phyloP scores from a whole-genome alignment of 2,888 invertebrate species.

The Meiosimyza platycephala region DNA sequence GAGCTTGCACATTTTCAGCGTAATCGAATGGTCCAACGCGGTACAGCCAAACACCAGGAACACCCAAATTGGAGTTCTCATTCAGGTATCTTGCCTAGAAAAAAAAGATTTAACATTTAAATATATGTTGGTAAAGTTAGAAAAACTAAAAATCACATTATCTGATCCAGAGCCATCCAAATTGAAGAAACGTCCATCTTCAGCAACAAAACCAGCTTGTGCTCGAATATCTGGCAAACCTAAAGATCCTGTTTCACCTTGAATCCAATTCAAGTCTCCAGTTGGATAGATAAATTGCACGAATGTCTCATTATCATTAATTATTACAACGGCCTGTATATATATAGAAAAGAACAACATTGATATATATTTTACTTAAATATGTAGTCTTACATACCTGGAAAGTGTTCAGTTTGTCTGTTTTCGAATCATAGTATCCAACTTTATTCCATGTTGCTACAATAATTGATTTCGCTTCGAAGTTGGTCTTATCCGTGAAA shows the following conservation, averaged over 20 bases:
- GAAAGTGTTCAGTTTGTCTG: slow-evolving; percentile 86
- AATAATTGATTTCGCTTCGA: slow-evolving; percentile 82
- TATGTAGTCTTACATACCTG: slow-evolving; percentile 72
- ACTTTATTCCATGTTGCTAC: slow-evolving; percentile 93
- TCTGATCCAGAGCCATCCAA: slow-evolving; percentile 93
- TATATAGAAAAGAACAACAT: background rate
- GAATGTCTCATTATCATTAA: slow-evolving; percentile 74
- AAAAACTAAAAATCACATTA: slow-evolving; percentile 70
- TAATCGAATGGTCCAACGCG: slow-evolving; percentile 78
- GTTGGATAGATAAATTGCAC: slow-evolving; percentile 89
- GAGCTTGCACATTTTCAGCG: slow-evolving; percentile 74
- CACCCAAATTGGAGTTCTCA: slow-evolving; percentile 88
- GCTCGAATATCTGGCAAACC: slow-evolving; percentile 89
- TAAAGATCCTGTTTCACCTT: slow-evolving; percentile 80
- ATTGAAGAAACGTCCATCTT: slow-evolving; percentile 80
- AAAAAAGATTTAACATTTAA: slow-evolving; percentile 6
- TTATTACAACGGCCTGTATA: slow-evolving; percentile 58
- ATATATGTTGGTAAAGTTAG: background rate
- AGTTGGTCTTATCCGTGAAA: slow-evolving; percentile 78
- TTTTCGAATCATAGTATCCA: slow-evolving; percentile 74
- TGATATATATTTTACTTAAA: background rate
- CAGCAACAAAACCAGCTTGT: slow-evolving; percentile 91
- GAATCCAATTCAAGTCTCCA: slow-evolving; percentile 92
- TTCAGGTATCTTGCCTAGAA: slow-evolving; percentile 63
- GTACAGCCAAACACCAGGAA: slow-evolving; percentile 89